A percentile compares a stretch with the other conserved stretches of the same genome.
phyloP scores from a whole-genome alignment of 35 echinoderm and acorn worm genomes.

The Nesometra sesokonis region DNA sequence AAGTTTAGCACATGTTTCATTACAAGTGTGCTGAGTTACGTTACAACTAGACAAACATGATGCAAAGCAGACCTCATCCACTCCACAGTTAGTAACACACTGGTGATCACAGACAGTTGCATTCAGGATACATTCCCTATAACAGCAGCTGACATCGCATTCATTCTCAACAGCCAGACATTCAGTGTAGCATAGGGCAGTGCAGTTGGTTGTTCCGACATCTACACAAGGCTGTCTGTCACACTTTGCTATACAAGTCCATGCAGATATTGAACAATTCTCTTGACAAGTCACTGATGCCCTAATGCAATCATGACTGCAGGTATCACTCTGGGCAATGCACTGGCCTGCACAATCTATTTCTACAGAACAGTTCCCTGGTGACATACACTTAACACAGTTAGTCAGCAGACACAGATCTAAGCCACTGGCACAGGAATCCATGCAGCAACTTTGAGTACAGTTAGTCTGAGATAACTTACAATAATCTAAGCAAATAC shows the following conservation, averaged over 20 bases:
- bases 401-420: constrained; percentile 11
- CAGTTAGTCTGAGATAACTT: constrained; percentile 35
- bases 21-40: not conserved
- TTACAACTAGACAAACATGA: not conserved
- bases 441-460: constrained; percentile 34
- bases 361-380: constrained; percentile 15
- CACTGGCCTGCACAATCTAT: constrained; percentile 28
- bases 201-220: not conserved
- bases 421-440: constrained; percentile 3
- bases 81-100: not conserved
- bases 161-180: not conserved
- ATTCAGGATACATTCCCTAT: not conserved
- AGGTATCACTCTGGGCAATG: not conserved
- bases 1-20: not conserved
- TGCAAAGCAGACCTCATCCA: not conserved
- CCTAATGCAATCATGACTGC: constrained; percentile 12
- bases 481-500: constrained; percentile 20
- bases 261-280: constrained; percentile 33
- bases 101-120: not conserved
- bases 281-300: constrained; percentile 22
- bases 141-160: not conserved
- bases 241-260: constrained; percentile 19
- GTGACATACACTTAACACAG: constrained; percentile 28
- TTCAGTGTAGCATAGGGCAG: not conserved
- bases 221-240: not conserved